Evolutionary conservation across 2,113 vertebrate genomes (phyloP).

Genomic region (Mola mola): DNA sequence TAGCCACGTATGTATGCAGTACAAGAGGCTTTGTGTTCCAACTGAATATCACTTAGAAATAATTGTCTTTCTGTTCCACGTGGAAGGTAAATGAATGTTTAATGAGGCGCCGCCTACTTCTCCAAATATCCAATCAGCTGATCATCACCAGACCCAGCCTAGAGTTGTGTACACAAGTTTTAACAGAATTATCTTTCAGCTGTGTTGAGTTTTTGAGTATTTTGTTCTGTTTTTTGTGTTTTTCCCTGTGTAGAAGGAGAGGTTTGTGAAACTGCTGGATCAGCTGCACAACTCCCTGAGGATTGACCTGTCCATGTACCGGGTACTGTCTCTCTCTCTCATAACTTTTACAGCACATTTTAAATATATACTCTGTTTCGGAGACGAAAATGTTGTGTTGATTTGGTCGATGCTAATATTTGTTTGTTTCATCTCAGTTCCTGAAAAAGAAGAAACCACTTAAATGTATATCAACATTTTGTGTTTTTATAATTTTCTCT

Average conservation of each 20-base stretch:
- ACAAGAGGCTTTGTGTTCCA: background rate
- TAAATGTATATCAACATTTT: background rate
- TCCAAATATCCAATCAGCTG: conserved; percentile 30
- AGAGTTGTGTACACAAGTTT: conserved; percentile 26
- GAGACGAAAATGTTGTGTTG: background rate
- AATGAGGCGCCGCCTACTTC: conserved; percentile 22
- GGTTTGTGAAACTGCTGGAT: conserved; percentile 97
- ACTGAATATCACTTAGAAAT: conserved; percentile 3
- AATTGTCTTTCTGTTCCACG: background rate
- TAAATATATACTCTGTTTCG: conserved; percentile 17
- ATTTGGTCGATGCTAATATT: background rate
- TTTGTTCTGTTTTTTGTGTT: conserved; percentile 43
- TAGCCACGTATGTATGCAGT: background rate
- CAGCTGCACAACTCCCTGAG: conserved; percentile 97
- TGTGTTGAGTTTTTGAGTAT: conserved; percentile 15
- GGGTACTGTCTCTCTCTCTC: conserved; percentile 81
- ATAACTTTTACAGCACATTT: too few species aligned
- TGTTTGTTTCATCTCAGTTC: background rate
- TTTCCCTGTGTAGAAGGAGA: conserved; percentile 86
- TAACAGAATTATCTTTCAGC: conserved; percentile 11
- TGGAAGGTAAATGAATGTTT: conserved; percentile 4
- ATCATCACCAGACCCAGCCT: conserved; percentile 5
- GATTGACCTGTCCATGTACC: conserved; percentile 98
- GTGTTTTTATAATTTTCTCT: conserved; percentile 1
- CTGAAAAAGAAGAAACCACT: background rate